Evolutionary conservation across 1,140 invertebrate species (phyloP).

Genomic region (Trachymyrmex cornetzi): DNA sequence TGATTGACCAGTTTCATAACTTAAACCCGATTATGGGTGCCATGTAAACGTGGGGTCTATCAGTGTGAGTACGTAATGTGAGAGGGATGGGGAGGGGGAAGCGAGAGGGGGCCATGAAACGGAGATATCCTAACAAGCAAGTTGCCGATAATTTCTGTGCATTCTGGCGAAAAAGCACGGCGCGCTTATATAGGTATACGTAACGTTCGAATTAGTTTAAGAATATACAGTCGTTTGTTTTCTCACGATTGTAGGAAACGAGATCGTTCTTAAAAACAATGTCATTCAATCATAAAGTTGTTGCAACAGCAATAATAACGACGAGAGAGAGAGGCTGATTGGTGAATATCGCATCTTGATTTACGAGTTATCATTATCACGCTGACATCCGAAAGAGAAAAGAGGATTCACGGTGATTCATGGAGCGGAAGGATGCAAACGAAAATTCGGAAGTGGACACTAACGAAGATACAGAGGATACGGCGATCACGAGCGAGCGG

Average conservation of each 20-base stretch:
- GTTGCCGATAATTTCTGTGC: slow-evolving; percentile 10
- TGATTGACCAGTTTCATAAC: too few relatives aligned
- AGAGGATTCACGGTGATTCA: background rate
- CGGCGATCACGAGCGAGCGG: background rate
- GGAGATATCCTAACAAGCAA: background rate
- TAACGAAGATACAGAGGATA: background rate
- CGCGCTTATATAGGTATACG: background rate
- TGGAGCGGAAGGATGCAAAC: slow-evolving; percentile 34
- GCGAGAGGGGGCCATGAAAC: background rate
- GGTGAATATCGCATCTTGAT: background rate
- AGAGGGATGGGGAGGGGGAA: background rate
- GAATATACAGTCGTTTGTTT: background rate
- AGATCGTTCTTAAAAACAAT: too few relatives aligned
- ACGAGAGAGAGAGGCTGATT: background rate
- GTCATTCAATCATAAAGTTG: background rate
- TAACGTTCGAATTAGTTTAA: background rate
- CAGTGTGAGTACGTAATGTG: background rate
- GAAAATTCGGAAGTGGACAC: slow-evolving; percentile 6
- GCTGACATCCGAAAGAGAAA: background rate
- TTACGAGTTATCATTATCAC: background rate
- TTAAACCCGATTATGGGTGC: too few relatives aligned
- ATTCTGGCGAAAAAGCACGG: slow-evolving; percentile 25
- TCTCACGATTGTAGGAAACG: background rate
- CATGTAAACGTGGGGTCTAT: background rate
- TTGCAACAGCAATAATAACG: background rate